Conservation (phyloP, 2,888 invertebrate genomes). For the Tenthredo mesomela region DNA sequence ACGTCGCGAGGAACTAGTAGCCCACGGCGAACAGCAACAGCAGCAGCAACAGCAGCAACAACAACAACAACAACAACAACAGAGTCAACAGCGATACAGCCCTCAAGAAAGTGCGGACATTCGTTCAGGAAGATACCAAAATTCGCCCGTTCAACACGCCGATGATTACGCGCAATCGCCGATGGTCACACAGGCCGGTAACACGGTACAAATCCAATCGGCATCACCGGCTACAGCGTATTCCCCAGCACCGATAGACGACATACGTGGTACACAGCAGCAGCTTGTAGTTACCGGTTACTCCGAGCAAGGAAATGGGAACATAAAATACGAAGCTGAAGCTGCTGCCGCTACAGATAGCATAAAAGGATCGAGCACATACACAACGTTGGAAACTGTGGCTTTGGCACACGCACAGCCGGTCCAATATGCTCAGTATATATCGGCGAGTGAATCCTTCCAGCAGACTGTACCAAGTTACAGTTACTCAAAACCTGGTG, state of each 20-base stretch:
- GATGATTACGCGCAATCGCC: constrained; percentile 70
- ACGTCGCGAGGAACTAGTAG: constrained; percentile 64
- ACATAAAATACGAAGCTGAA: constrained; percentile 77
- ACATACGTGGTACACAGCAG: constrained; percentile 63
- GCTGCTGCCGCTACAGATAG: constrained; percentile 70
- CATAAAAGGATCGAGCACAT: constrained; percentile 77
- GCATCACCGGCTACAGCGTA: constrained; percentile 77
- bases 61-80: constrained; percentile 55
- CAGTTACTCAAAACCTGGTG: constrained; percentile 70
- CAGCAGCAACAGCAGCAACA: too few species aligned
- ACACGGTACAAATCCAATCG: constrained; percentile 75
- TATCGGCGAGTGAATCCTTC: constrained; percentile 68
- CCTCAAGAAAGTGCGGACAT: constrained; percentile 66
- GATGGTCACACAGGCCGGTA: constrained; percentile 76
- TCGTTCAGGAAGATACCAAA: constrained; percentile 59
- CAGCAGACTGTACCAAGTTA: constrained; percentile 68
- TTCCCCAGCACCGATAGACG: constrained; percentile 74
- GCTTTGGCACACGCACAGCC: constrained; percentile 78
- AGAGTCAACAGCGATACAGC: constrained; percentile 69
- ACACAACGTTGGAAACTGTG: constrained; percentile 84
- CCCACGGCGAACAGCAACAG: constrained; percentile 58
- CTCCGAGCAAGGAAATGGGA: constrained; percentile 56
- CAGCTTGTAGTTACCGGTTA: constrained; percentile 58
- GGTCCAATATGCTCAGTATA: constrained; percentile 72
- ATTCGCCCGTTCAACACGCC: constrained; percentile 63